Percentiles rank a stretch among this genome's conserved stretches.
These are phyloP conservation scores for Abscondita cerata DNA, from an alignment of 2,888 invertebrate genomes.

Conservation along the genomic window DNA sequence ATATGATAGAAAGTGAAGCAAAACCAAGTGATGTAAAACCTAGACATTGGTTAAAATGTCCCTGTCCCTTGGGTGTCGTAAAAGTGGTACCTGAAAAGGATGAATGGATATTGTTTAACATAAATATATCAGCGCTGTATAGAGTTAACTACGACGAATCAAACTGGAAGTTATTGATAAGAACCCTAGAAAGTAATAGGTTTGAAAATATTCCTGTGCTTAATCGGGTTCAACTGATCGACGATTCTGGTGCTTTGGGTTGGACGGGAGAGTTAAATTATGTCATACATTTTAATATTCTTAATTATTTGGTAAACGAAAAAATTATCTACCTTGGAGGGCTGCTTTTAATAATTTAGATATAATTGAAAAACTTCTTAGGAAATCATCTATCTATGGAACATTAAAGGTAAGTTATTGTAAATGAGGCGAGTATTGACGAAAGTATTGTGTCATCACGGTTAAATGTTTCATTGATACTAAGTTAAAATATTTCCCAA, in stretches of 20 bases:
- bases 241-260: constrained; percentile 78
- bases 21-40: constrained; percentile 63
- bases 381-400: constrained; percentile 68
- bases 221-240: constrained; percentile 82
- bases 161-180: constrained; percentile 74
- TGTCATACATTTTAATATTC: constrained; percentile 54
- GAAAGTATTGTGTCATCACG: too few relatives aligned
- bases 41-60: constrained; percentile 63
- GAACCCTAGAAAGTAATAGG: constrained; percentile 64
- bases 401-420: constrained; percentile 71
- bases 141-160: constrained; percentile 78
- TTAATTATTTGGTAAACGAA: constrained; percentile 53
- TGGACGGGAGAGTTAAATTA: constrained; percentile 71
- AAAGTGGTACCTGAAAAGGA: constrained; percentile 57
- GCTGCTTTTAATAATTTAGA: constrained; percentile 68
- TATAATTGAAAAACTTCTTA: constrained; percentile 67
- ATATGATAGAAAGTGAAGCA: constrained; percentile 59
- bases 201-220: constrained; percentile 67
- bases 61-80: constrained; percentile 31
- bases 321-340: constrained; percentile 69
- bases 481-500: too few relatives aligned
- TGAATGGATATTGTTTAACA: constrained; percentile 77
- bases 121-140: constrained; percentile 75
- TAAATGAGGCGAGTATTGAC: too few relatives aligned
- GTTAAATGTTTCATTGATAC: too few relatives aligned